phyloP scores from a whole-genome alignment of 2,888 invertebrate genomes.

The Pseudolycoriella hygida region DNA sequence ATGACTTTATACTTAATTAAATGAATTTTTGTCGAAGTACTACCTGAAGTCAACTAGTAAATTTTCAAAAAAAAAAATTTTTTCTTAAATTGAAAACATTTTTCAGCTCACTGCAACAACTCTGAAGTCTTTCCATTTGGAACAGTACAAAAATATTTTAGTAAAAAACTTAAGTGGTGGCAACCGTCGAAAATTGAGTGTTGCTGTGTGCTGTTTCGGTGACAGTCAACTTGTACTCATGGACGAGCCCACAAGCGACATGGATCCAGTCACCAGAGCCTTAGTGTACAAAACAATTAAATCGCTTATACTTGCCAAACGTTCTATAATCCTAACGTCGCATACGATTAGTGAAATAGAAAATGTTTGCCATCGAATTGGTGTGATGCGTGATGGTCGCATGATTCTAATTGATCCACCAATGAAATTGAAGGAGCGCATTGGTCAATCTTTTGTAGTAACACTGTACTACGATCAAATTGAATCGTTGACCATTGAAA shows the following conservation, averaged over 20 bases:
- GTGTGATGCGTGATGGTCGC: constrained; percentile 24
- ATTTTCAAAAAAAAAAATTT: background rate
- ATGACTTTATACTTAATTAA: no score
- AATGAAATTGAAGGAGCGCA: constrained; percentile 19
- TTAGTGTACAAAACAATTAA: constrained; percentile 26
- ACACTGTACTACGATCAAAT: constrained; percentile 22
- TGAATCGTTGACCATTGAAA: constrained; percentile 17
- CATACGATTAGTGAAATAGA: constrained; percentile 29
- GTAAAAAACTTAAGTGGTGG: constrained; percentile 35
- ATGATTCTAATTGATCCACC: constrained; percentile 24
- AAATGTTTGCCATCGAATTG: constrained; percentile 26
- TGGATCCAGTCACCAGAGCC: constrained; percentile 38
- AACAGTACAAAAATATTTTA: constrained; percentile 23
- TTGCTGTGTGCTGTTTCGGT: constrained; percentile 58
- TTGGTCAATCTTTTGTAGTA: constrained; percentile 25
- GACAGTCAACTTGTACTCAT: constrained; percentile 50
- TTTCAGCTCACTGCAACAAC: constrained; percentile 19
- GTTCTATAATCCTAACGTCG: constrained; percentile 27
- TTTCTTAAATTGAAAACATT: no score
- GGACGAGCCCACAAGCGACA: constrained; percentile 57
- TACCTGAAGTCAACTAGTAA: no score
- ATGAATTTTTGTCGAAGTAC: no score
- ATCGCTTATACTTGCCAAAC: constrained; percentile 19
- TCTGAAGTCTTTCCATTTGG: constrained; percentile 23
- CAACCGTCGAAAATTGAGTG: constrained; percentile 59